Conservation (phyloP, 2,888 invertebrate genomes). For the Ceriagrion tenellum region DNA sequence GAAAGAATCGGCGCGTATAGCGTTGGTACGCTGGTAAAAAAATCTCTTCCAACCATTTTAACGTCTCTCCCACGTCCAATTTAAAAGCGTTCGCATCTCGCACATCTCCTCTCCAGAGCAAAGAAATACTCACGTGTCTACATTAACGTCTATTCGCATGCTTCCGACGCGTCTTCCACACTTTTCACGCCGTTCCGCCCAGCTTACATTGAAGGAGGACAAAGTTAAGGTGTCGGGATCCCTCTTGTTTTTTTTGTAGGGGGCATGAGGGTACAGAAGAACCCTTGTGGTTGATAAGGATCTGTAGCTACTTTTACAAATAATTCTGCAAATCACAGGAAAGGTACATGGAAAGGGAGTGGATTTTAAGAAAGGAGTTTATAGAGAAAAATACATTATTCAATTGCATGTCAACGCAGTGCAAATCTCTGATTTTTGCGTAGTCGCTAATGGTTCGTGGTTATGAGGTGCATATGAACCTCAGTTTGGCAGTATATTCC, state of each 20-base stretch:
- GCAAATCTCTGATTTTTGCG: no score
- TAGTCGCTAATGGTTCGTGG: no score
- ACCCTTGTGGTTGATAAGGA: neutral
- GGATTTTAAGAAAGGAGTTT: neutral
- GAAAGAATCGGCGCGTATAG: neutral
- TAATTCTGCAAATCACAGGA: no score
- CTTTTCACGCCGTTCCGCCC: neutral
- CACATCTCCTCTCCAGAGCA: neutral
- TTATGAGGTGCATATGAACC: no score
- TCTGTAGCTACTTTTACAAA: no score
- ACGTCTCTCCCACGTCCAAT: slow-evolving; percentile 23
- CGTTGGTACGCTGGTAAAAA: neutral
- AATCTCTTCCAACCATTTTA: neutral
- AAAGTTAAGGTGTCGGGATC: neutral
- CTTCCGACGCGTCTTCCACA: neutral
- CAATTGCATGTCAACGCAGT: no score
- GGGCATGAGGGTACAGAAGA: neutral
- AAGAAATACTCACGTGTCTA: neutral
- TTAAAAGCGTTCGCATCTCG: neutral
- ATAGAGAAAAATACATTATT: no score
- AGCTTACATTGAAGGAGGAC: neutral
- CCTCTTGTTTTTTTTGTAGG: neutral
- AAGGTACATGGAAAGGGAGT: neutral
- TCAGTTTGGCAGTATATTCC: no score
- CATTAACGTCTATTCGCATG: neutral